A percentile compares a stretch with the other conserved stretches of the same genome.
Conservation (phyloP, 2,797 vertebrate species). For the Pogonophryne albipinna region DNA sequence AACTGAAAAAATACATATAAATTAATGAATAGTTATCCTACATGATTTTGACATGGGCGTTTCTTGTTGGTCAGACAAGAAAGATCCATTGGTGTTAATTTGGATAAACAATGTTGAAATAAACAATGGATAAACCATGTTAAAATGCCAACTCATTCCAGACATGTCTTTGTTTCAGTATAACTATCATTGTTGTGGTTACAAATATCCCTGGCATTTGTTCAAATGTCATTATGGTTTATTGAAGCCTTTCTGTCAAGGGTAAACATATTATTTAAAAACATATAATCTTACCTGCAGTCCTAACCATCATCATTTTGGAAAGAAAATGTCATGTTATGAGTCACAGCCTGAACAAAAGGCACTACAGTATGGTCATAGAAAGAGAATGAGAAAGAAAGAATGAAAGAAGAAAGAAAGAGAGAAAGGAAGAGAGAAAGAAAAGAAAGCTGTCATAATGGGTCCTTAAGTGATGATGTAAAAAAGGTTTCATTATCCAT, state of each 20-base stretch:
- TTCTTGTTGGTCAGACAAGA: not conserved
- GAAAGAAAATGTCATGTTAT: constrained; percentile 1
- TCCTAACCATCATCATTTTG: not conserved
- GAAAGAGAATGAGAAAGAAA: no score
- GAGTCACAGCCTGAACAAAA: not conserved
- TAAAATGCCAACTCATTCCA: not conserved
- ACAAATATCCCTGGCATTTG: not conserved
- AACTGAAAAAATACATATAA: not conserved
- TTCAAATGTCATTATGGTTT: constrained; percentile 7
- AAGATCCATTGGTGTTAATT: not conserved
- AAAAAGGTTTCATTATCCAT: not conserved
- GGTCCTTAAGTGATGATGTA: not conserved
- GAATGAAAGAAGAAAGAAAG: no score
- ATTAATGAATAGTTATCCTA: not conserved
- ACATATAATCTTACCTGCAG: not conserved
- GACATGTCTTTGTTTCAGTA: not conserved
- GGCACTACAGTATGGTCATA: not conserved
- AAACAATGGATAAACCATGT: not conserved
- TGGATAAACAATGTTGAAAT: no score
- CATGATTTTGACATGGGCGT: not conserved
- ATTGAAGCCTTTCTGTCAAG: not conserved
- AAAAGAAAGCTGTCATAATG: not conserved
- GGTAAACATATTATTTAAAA: not conserved
- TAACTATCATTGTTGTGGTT: not conserved
- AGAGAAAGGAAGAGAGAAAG: not conserved